Conservation (phyloP, 2,113 vertebrate species). For the Morone chrysops region DNA sequence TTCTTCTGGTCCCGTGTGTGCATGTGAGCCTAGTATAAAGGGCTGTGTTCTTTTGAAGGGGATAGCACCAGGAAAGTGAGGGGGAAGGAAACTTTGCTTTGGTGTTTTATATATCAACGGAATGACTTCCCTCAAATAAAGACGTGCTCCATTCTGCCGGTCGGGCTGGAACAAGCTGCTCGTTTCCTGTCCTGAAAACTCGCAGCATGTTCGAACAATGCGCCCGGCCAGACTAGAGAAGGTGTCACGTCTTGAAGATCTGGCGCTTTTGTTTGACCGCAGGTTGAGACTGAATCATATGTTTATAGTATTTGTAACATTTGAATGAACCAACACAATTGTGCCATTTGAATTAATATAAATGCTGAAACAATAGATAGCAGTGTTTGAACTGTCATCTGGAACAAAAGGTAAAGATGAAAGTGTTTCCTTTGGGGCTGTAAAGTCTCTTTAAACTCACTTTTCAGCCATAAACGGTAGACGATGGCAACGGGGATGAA, state of each 20-base stretch:
- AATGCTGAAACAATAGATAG: slow-evolving; percentile 72
- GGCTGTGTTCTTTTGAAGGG: slow-evolving; percentile 78
- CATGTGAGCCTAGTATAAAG: slow-evolving; percentile 81
- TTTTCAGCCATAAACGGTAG: slow-evolving; percentile 39
- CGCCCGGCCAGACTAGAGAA: slow-evolving; percentile 46
- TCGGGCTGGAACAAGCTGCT: slow-evolving; percentile 81
- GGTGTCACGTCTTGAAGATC: slow-evolving; percentile 72
- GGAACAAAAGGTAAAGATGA: slow-evolving; percentile 65
- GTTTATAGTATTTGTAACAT: slow-evolving; percentile 81
- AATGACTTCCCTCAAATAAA: slow-evolving; percentile 87
- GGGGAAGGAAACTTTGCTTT: slow-evolving; percentile 84
- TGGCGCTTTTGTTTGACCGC: slow-evolving; percentile 67
- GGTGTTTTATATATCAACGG: slow-evolving; percentile 85
- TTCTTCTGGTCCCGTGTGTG: slow-evolving; percentile 79
- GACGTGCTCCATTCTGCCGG: slow-evolving; percentile 75
- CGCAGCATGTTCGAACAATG: slow-evolving; percentile 79
- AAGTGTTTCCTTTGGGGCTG: slow-evolving; percentile 51
- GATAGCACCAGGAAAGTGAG: slow-evolving; percentile 80
- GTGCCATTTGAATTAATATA: slow-evolving; percentile 65
- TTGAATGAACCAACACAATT: slow-evolving; percentile 72
- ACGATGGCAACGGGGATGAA: background rate
- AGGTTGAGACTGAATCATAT: slow-evolving; percentile 69
- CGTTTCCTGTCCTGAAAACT: slow-evolving; percentile 81
- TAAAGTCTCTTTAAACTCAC: slow-evolving; percentile 32
- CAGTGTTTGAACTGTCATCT: slow-evolving; percentile 65